These are phyloP conservation scores for Myiagra hebetior DNA, from an alignment of 2,113 vertebrate genomes.

Conservation along the genomic window DNA sequence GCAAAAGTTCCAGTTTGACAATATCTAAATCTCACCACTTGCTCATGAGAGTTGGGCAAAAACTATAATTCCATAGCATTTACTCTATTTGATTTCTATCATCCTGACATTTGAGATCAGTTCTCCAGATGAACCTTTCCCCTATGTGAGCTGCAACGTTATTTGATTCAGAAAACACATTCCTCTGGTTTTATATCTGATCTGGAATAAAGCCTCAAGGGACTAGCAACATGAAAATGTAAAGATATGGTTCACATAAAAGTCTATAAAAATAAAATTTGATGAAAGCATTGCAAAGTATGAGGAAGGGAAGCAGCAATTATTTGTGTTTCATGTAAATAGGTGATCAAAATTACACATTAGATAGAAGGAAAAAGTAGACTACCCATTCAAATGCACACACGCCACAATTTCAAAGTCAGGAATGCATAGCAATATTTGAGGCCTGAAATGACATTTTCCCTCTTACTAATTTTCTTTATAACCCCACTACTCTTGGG, in stretches of 20 bases:
- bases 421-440: neutral
- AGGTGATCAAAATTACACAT: neutral
- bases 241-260: neutral
- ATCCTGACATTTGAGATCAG: neutral
- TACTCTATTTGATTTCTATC: neutral
- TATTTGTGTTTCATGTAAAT: neutral
- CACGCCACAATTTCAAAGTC: neutral
- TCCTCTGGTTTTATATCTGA: conserved; percentile 4
- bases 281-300: neutral
- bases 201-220: neutral
- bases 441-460: neutral
- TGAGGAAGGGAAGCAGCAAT: neutral
- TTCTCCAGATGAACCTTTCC: neutral
- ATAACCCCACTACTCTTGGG: neutral
- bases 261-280: neutral
- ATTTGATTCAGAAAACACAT: neutral
- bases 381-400: neutral
- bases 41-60: neutral
- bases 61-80: neutral
- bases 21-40: neutral
- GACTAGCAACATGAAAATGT: neutral
- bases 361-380: neutral
- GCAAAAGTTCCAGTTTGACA: neutral
- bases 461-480: neutral
- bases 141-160: neutral